Conservation (phyloP, 2,888 invertebrate genomes). For the Sinotaia quadrata region DNA sequence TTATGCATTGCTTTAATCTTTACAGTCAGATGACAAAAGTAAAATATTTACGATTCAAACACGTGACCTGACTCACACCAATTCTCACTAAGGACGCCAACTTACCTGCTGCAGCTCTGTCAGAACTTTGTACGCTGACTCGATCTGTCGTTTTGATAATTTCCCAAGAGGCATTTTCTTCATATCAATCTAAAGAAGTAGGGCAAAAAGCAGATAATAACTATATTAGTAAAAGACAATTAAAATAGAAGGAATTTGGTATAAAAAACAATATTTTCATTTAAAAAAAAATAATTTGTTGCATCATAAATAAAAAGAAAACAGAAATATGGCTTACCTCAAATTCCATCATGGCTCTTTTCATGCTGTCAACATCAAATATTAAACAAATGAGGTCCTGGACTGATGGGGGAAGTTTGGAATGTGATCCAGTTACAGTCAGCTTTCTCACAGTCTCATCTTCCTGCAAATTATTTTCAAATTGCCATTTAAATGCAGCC, state of each 20-base stretch:
- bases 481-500: too few species aligned
- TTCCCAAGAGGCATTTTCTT: slow-evolving; percentile 99
- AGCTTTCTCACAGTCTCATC: slow-evolving; percentile 59
- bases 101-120: slow-evolving; percentile 72
- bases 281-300: too few species aligned
- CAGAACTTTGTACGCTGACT: slow-evolving; percentile 86
- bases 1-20: too few species aligned
- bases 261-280: too few species aligned
- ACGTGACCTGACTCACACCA: too few species aligned
- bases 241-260: not conserved
- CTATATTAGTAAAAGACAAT: too few species aligned
- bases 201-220: not conserved
- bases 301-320: not conserved
- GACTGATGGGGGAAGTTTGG: slow-evolving; percentile 82
- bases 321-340: slow-evolving; percentile 77
- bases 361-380: slow-evolving; percentile 94
- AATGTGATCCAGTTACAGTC: slow-evolving; percentile 72
- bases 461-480: slow-evolving; percentile 44
- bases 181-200: slow-evolving; percentile 80
- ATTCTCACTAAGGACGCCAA: not conserved
- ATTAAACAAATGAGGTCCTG: slow-evolving; percentile 88
- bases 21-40: too few species aligned
- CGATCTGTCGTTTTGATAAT: slow-evolving; percentile 86
- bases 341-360: slow-evolving; percentile 91
- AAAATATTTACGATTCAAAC: too few species aligned